Evolutionary conservation across 2,113 vertebrate genomes (phyloP).

Genomic region (Illadopsis cleaveri): DNA sequence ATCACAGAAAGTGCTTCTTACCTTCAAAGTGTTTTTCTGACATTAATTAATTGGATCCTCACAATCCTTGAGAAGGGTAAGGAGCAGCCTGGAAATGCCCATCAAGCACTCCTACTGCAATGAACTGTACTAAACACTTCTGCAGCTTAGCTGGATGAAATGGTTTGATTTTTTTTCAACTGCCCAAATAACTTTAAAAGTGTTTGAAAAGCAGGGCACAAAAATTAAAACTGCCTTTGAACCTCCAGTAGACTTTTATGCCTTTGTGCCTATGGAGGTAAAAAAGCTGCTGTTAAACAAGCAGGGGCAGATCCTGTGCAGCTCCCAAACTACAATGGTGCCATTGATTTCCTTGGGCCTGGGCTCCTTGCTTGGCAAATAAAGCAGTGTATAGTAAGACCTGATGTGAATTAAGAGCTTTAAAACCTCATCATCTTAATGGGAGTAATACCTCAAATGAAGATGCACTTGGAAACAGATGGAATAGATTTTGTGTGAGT

Average conservation of each 20-base stretch:
- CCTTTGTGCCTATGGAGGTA: not conserved
- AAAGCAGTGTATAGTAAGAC: not conserved
- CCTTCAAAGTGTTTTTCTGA: conserved; percentile 58
- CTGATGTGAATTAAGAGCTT: not conserved
- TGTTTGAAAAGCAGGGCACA: conserved; percentile 8
- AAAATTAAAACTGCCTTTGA: conserved; percentile 43
- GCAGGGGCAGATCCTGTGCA: not conserved
- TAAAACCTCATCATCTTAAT: not conserved
- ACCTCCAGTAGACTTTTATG: not conserved
- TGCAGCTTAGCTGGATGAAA: not conserved
- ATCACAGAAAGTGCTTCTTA: not conserved
- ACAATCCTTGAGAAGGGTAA: not conserved
- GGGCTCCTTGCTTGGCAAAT: not conserved
- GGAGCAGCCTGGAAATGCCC: conserved; percentile 20
- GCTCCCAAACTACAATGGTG: not conserved
- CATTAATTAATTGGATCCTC: conserved; percentile 50
- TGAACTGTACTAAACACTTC: not conserved
- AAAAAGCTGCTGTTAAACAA: conserved; percentile 31
- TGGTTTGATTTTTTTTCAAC: not conserved
- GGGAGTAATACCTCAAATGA: not conserved
- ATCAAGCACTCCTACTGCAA: not conserved
- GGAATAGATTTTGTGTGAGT: not conserved
- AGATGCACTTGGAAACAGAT: not conserved
- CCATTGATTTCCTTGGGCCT: conserved; percentile 15
- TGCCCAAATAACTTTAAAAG: not conserved